These are phyloP conservation scores for Anhinga rufa DNA, from an alignment of 2,113 vertebrate genomes.

Conservation along the genomic window DNA sequence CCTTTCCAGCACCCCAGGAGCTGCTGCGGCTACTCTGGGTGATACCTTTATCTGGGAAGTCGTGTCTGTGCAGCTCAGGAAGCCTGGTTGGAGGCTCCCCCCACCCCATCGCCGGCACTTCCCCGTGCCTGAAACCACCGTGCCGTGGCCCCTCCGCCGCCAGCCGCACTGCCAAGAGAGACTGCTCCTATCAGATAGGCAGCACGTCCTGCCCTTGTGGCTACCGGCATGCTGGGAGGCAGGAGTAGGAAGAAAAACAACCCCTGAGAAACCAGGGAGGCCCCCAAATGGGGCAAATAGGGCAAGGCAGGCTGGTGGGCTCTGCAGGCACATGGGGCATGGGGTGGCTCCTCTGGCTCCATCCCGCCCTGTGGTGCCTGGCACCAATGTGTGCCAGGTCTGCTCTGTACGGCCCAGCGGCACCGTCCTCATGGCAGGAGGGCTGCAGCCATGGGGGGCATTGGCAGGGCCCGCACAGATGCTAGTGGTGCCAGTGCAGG, in stretches of 20 bases:
- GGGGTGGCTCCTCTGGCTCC: neutral
- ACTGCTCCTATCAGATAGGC: conserved; percentile 65
- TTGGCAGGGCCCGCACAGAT: neutral
- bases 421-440: fast-evolving
- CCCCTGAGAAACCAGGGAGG: neutral
- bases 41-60: conserved; percentile 60
- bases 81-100: conserved; percentile 45
- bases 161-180: conserved; percentile 2
- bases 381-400: fast-evolving
- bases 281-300: neutral
- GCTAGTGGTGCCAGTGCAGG: neutral
- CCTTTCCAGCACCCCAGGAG: neutral
- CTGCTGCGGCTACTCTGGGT: neutral
- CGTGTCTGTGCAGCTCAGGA: conserved; percentile 54
- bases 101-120: conserved; percentile 35
- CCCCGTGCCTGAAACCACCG: conserved; percentile 60
- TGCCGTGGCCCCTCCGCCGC: neutral
- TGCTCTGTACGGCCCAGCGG: fast-evolving
- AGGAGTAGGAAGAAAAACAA: conserved; percentile 51
- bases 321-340: neutral
- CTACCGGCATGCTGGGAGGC: neutral
- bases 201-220: conserved; percentile 45
- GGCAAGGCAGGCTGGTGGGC: neutral
- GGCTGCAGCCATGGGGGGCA: neutral
- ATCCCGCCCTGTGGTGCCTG: fast-evolving